phyloP scores from a whole-genome alignment of 2,113 vertebrate species.

The Crocuta crocuta region DNA sequence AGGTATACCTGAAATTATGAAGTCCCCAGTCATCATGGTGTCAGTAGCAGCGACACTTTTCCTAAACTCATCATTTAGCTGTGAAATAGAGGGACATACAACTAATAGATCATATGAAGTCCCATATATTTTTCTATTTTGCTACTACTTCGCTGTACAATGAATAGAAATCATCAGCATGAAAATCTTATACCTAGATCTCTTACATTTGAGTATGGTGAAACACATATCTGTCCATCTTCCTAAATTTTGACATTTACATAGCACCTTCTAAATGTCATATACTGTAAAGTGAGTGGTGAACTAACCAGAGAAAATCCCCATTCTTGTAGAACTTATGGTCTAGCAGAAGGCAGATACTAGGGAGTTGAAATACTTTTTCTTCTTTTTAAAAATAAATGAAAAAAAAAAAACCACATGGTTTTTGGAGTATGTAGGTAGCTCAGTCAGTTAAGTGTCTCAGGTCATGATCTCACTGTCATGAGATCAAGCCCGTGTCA shows the following conservation, averaged over 20 bases:
- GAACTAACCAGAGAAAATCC: background rate
- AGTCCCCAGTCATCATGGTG: background rate
- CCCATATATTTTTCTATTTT: background rate
- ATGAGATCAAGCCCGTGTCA: no score
- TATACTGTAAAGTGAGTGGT: background rate
- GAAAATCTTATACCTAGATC: background rate
- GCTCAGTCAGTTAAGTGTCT: no score
- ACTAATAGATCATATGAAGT: background rate
- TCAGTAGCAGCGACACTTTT: background rate
- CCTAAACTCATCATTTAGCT: background rate
- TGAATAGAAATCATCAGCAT: background rate
- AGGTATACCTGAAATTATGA: background rate
- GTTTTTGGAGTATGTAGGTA: background rate
- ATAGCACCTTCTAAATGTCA: background rate
- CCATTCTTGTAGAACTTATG: background rate
- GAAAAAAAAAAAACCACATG: background rate
- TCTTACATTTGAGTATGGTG: background rate
- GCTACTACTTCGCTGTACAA: background rate
- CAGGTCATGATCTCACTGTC: no score
- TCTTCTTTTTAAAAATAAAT: background rate
- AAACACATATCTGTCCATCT: background rate
- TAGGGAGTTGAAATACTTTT: background rate
- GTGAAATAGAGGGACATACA: background rate
- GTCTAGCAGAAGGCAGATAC: background rate
- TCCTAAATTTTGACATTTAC: background rate